Evolutionary conservation across 2,888 invertebrate genomes (phyloP), one percentile per base, ranked within the genome.

Genomic region (Oxytorus armatus): DNA sequence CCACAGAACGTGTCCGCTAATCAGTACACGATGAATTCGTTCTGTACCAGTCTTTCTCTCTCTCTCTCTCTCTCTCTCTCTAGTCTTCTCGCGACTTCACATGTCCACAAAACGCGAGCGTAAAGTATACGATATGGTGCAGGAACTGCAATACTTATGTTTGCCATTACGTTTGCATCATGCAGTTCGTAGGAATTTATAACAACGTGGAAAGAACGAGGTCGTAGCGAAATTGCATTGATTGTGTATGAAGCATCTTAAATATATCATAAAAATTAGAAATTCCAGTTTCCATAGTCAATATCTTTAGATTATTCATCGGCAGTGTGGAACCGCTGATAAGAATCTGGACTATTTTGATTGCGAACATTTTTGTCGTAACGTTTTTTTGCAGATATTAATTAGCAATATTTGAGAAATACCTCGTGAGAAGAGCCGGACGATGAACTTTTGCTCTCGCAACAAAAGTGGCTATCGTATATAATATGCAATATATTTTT

Each of bases 1-100:
- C 69, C 72, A 49, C 72, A 68, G 55, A 61, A 80, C 68, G 61
- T 73, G 63, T 59, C 70, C 63, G 79, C 76, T 80, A 80, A 80
- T 79, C 61, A 72, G 66, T 73, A 23, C 47, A 68, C 72, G 55
- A 76, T 68, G 72, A 73, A 80, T 80, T 51, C 79, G 72, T 80
- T 80, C 76, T 72, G 51, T 18, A 36, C 49, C 47, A 23, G 51
- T 14, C 51, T 14, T 36, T 8, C 51, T 36, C 42, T 18, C 29
- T 53, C 33, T 66, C 11, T 61, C 61, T n/a, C 33, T 33, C 14
- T 10, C 18, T 47, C 18, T 10, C 14, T 8, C 49, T 53, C 33
- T 11, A 18, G 16, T 10, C 25, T 16, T 16, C 10, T 36, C 2
- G 11, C 29, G 16, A 68, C 18, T 25, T 10, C 33, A 10, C 36